A percentile compares a stretch with the other conserved stretches of the same genome.
These are phyloP conservation scores for Tinea pellionella DNA, from an alignment of 2,888 invertebrate genomes.

Conservation along the genomic window DNA sequence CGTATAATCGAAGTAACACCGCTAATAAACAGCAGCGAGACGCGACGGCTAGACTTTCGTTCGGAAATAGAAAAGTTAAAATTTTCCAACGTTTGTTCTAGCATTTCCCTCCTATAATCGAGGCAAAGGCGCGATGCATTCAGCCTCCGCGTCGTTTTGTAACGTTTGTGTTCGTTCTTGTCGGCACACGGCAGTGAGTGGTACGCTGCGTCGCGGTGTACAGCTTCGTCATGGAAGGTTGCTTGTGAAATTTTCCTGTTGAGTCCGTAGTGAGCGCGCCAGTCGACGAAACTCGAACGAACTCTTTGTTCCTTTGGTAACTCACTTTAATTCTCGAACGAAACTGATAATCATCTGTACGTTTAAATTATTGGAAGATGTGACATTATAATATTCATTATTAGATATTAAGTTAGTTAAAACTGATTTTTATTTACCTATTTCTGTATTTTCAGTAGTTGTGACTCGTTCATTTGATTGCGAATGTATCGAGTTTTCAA, in stretches of 20 bases:
- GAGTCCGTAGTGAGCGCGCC: slow-evolving; percentile 17
- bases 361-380: too few relatives aligned
- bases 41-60: too few relatives aligned
- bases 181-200: not conserved
- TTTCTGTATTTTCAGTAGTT: too few relatives aligned
- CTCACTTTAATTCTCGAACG: not conserved
- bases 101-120: not conserved
- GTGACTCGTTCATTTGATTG: too few relatives aligned
- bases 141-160: not conserved
- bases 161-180: not conserved
- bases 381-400: too few relatives aligned
- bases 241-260: slow-evolving; percentile 41
- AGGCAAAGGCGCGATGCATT: not conserved
- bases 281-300: slow-evolving; percentile 14
- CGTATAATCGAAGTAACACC: too few relatives aligned
- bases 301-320: not conserved
- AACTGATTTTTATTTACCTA: too few relatives aligned
- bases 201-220: not conserved
- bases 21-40: too few relatives aligned
- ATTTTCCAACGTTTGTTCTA: not conserved
- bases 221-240: slow-evolving; percentile 37
- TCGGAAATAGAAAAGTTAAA: too few relatives aligned
- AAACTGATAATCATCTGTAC: not conserved
- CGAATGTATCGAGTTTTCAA: not conserved
- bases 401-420: too few relatives aligned